Evolutionary conservation across 2,888 invertebrate genomes (phyloP), one percentile per base, ranked within the genome.

Genomic region (Lepidonotus clava): DNA sequence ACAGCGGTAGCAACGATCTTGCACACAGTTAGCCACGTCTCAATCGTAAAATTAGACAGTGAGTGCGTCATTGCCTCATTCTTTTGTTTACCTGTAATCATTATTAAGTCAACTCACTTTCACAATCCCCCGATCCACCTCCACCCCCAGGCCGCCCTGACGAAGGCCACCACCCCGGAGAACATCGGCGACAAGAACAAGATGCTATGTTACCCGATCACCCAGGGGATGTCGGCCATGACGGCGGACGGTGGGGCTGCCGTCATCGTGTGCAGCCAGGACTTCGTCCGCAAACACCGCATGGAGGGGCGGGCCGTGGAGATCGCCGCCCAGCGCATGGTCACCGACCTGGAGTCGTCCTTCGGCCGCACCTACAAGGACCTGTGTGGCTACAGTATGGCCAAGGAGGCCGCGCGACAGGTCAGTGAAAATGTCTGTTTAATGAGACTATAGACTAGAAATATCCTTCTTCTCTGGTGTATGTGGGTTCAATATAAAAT

Each of bases 191-290:
- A 86, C 36, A 88, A 87, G 36, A 92, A 91, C 71, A 51, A 90
- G 8, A 89, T 91, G 89, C 87, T 93, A 36, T 92, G 91, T 89
- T 88, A 90, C 21, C 93, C 93, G 34, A 92, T 93, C 84, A 92
- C 92, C n/a, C 90, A 91, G 80, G 91, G 91, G 88, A 92, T 92
- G 92, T 90, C 91, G 0, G 91, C 92, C 11, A 89, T 40, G 32
- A 85, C 88, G 18, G 89, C 88, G 28, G 90, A 87, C 28, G 88
- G 87, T 28, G 89, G 89, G 18, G 89, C 89, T 24, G 87, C 87
- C 11, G 89, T 87, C 36, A 46, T 89, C 32, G 86, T 89, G 0
- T 88, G 87, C 83, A 89, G 86, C 76, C 61, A 85, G 46, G 53
- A 77, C 38, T 89, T 86, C 77, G 38, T 89, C 21, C 6, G 61